Base-by-base conservation (phyloP, 2,797 vertebrate genomes). In the Hoplostethus atlanticus region DNA sequence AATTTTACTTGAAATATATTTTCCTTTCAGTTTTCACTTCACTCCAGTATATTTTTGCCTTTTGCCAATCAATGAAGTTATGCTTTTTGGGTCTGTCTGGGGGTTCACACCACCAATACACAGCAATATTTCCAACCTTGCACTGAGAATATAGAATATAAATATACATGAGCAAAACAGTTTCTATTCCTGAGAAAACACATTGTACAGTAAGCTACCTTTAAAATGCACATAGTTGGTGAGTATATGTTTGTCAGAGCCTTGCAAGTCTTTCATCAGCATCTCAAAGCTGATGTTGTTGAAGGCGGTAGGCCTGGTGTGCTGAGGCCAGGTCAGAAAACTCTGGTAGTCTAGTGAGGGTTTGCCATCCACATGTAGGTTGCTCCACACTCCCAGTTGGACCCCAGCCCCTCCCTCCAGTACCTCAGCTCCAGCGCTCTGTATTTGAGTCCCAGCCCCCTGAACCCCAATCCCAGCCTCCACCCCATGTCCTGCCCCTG, bases 161-260 rank as follows among this genome's bases (percentile, higher is more conserved):
- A 55, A 21, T 21, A 42, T 53, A 34, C 21, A 55, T 57, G 4
- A 31, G 10, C 12, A 52, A 36, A 73, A 48, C 1, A 17, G 7
- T 4, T 44, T 16, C 47, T 5, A 44, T 60, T 42, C 17, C 42
- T 57, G 30, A 31, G 34, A 40, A 34, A 31, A 42, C 12, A 31
- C 6, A 11, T 42, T 21, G 2, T 42, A 28, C 17, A 25, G 47
- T n/a, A 5, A 17, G 83, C 93, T 95, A 94, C 94, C 94, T 25
- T 83, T 94, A 77, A 93, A 94, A 80, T 93, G 92, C 72, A 96
- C 89, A 64, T 87, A 94, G 76, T 90, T 95, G 64, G 88, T 62
- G 51, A 97, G 89, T 56, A 92, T 70, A 75, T 95, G 85, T 89
- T 93, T 85, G 10, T 93, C 92, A 1, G 89, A 88, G 6, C 79